These are phyloP conservation scores for Vidua chalybeata DNA, from an alignment of 2,113 vertebrate species.

Conservation along the genomic window DNA sequence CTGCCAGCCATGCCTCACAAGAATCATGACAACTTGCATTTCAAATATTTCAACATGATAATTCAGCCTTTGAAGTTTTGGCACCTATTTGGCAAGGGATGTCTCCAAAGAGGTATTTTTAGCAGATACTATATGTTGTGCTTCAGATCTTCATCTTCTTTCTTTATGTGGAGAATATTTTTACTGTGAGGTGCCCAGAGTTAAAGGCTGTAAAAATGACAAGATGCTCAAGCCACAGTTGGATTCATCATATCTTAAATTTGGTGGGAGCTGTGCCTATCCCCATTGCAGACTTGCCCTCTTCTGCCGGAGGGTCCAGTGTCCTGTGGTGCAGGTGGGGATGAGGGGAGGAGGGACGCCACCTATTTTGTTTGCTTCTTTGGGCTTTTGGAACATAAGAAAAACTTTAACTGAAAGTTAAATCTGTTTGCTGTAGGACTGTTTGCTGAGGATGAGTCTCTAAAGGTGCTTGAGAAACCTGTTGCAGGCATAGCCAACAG, in stretches of 20 bases:
- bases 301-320: background rate
- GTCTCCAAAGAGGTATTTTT: conserved; percentile 28
- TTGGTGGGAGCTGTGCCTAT: background rate
- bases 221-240: background rate
- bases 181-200: background rate
- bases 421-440: background rate
- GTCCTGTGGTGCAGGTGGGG: background rate
- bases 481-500: background rate
- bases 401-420: background rate
- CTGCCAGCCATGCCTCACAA: background rate
- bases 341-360: background rate
- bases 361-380: background rate
- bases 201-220: background rate
- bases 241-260: background rate
- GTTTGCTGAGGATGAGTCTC: background rate
- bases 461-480: background rate
- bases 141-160: background rate
- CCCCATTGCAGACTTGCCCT: background rate
- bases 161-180: background rate
- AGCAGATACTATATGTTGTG: background rate
- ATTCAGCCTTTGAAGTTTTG: conserved; percentile 41
- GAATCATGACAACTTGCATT: background rate
- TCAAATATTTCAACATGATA: background rate
- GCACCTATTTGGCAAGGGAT: conserved; percentile 1
- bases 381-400: background rate